Evolutionary conservation across 2,888 invertebrate species (phyloP).

Genomic region (Melikaiella ostensackeni): DNA sequence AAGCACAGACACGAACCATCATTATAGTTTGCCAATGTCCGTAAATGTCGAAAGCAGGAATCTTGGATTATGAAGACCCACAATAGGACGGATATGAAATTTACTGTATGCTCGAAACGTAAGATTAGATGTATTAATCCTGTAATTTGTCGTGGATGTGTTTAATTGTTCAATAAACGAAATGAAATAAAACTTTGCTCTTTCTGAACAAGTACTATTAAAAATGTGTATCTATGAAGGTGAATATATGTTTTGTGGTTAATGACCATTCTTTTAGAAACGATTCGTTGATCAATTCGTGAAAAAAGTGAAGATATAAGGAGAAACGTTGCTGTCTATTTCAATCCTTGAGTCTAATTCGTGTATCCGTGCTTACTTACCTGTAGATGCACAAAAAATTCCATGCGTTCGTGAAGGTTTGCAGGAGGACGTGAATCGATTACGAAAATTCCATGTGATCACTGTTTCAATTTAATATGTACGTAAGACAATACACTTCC

Average conservation of each 20-base stretch:
- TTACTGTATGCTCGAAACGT: no score
- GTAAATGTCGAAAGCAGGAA: no score
- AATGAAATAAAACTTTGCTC: background rate
- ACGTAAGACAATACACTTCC: background rate
- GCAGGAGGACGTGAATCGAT: background rate
- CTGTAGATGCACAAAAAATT: slow-evolving; percentile 11
- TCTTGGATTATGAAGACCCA: no score
- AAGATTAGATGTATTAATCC: no score
- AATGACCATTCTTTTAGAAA: background rate
- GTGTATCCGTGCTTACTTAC: background rate
- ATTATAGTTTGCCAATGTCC: no score
- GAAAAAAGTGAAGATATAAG: background rate
- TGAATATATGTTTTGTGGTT: background rate
- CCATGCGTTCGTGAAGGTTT: background rate
- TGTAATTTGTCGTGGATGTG: no score
- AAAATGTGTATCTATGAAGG: background rate
- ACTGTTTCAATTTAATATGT: background rate
- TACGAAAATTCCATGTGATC: background rate
- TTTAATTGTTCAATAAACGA: no score
- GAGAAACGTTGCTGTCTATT: background rate
- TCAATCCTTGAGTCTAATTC: slow-evolving; percentile 31
- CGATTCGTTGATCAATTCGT: background rate
- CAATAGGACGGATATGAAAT: no score
- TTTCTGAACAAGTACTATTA: background rate
- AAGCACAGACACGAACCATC: no score